Evolutionary conservation across 1,140 invertebrate genomes (phyloP).

Genomic region (Lutraria rhynchaena): DNA sequence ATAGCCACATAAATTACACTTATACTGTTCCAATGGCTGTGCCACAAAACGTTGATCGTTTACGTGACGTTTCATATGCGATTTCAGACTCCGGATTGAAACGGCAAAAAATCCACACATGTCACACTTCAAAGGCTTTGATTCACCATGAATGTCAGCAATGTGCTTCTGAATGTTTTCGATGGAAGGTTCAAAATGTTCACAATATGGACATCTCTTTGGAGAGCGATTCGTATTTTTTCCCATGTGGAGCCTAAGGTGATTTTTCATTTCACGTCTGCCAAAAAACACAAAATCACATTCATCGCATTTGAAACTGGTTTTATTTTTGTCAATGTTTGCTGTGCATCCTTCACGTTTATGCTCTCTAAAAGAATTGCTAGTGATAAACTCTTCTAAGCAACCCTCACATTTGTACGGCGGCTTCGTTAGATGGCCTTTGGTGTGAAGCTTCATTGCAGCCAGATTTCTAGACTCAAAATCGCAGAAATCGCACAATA

Average conservation of each 20-base stretch:
- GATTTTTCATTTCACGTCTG: slow-evolving; percentile 53
- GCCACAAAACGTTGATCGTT: slow-evolving; percentile 81
- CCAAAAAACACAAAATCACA: slow-evolving; percentile 68
- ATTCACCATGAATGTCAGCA: slow-evolving; percentile 65
- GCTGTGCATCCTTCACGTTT: slow-evolving; percentile 61
- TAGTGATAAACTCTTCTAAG: slow-evolving; percentile 68
- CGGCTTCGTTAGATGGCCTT: slow-evolving; percentile 66
- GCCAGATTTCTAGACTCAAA: slow-evolving; percentile 74
- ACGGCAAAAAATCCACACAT: slow-evolving; percentile 80
- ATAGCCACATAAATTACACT: slow-evolving; percentile 82
- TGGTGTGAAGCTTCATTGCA: slow-evolving; percentile 74
- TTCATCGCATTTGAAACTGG: slow-evolving; percentile 67
- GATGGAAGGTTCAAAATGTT: slow-evolving; percentile 42
- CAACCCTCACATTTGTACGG: slow-evolving; percentile 70
- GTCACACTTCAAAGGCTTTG: slow-evolving; percentile 75
- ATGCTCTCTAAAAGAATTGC: slow-evolving; percentile 67
- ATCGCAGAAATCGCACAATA: slow-evolving; percentile 77
- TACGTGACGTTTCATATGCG: slow-evolving; percentile 81
- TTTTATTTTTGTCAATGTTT: slow-evolving; percentile 60
- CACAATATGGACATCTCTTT: slow-evolving; percentile 56
- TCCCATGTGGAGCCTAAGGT: slow-evolving; percentile 50
- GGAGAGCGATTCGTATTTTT: not conserved
- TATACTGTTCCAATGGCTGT: slow-evolving; percentile 82
- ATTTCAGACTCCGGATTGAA: slow-evolving; percentile 80
- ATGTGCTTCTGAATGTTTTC: slow-evolving; percentile 64